Evolutionary conservation across 2,888 invertebrate species (phyloP), one percentile per base, ranked within the genome.

Genomic region (Nudaria mundana): DNA sequence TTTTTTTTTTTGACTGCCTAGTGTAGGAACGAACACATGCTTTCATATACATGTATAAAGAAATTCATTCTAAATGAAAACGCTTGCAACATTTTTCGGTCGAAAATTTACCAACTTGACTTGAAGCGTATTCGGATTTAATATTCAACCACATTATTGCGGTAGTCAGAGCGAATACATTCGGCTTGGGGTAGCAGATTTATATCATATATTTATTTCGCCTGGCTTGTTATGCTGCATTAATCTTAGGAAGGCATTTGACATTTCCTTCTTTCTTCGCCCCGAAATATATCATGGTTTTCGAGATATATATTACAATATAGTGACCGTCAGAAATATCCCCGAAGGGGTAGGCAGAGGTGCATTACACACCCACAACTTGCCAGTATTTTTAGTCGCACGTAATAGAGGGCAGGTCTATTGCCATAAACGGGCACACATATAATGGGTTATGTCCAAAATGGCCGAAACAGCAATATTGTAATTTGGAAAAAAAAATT

Each of bases 241-340:
- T 76, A 74, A 76, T 78, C 77, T 71, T 67, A 63, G 59, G 8
- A 60, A 63, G 64, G 64, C 57, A 54, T 63, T 66, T 68, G 74
- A 69, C 72, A 63, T 61, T 66, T 63, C 40, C 66, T 57, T 65
- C 59, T 60, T 59, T 52, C 46, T 37, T 14, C 40, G 42, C 40
- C 44, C 56, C 53, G 54, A 49, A 53, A 56, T 52, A 52, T 60
- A 54, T 57, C 52, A 50, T 48, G 54, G 20, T 35, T 56, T 55
- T 56, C 57, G 39, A 49, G 32, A 43, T 56, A 38, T 44, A 41
- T 51, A 33, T 30, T 18, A 40, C 13, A 43, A 42, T 38, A 26
- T 43, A 46, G 44, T 57, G 56, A 47, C 52, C 52, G 32, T 38
- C 43, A 40, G 36, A 34, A 20, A 30, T 40, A 14, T n/a, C n/a